phyloP scores from a whole-genome alignment of 2,113 vertebrate genomes.

The Talpa occidentalis region DNA sequence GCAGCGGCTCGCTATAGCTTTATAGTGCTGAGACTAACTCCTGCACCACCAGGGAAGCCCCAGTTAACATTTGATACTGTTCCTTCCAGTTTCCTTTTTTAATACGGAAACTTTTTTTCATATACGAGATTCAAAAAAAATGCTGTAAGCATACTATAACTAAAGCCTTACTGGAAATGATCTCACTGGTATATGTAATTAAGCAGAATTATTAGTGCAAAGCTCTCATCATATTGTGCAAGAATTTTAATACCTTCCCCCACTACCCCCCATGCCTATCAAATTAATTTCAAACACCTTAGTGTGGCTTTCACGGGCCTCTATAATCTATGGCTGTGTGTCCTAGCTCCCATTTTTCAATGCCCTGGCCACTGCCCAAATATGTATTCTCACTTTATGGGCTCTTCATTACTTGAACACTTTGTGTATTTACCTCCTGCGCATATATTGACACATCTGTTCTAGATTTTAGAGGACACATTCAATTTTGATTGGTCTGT shows the following conservation, averaged over 20 bases:
- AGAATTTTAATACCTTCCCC: neutral
- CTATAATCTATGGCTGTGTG: neutral
- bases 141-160: neutral
- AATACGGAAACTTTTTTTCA: neutral
- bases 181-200: neutral
- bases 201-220: neutral
- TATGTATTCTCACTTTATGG: neutral
- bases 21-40: too few relatives aligned
- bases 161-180: constrained; percentile 30
- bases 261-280: neutral
- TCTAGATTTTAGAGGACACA: constrained; percentile 34
- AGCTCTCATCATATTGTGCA: neutral
- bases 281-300: neutral
- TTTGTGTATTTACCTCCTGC: neutral
- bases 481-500: neutral
- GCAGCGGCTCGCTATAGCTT: too few relatives aligned
- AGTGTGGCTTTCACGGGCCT: neutral
- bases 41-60: neutral
- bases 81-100: neutral
- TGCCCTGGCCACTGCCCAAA: neutral
- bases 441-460: neutral
- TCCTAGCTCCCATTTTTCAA: neutral
- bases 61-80: constrained; percentile 40
- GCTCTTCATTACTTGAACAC: neutral
- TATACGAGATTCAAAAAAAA: neutral